Evolutionary conservation across 2,888 invertebrate genomes (phyloP), one percentile per base, ranked within the genome.

Genomic region (Acutogordius australiensis): DNA sequence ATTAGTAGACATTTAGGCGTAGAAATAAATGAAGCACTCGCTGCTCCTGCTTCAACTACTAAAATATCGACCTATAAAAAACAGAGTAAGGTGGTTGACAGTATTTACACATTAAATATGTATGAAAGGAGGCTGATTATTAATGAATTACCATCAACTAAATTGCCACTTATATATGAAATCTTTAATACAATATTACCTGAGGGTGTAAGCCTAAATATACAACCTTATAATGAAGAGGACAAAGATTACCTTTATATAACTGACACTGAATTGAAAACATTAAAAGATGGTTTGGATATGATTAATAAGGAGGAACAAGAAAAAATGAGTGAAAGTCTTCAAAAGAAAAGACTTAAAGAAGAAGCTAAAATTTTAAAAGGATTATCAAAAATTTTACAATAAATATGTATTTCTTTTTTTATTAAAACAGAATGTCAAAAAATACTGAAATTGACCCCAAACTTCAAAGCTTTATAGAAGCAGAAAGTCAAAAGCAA

Each of bases 241-340:
- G 51, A 51, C 23, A 23, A n/a, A n/a, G 23, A 51, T 51, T 51
- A 51, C 23, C 26, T 51, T 8, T 51, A 51, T 51, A 51, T 51
- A 51, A 8, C 13, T 21, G 51, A 51, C 23, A 21, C 18, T 21
- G 51, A 51, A 51, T 23, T 51, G 4, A 8, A 51, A 23, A 51
- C 51, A 8, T 51, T 51, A 51, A 51, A 51, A 51, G 26, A 8
- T 51, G 51, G 51, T 21, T 23, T 51, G 4, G 26, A 51, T n/a
- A 51, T 51, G 4, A 51, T 51, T 13, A 21, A 8, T 51, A 8
- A 51, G 23, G n/a, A 51, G 26, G 51, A 51, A 51, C n/a, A 51
- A 51, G 51, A 51, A n/a, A 51, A 51, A 51, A 51, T 51, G 23
- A 51, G 26, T 51, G 51, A 51, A 51, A 51, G 51, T 51, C 4